Base-by-base conservation (phyloP, 2,113 vertebrate genomes). In the Stictonetta naevosa region DNA sequence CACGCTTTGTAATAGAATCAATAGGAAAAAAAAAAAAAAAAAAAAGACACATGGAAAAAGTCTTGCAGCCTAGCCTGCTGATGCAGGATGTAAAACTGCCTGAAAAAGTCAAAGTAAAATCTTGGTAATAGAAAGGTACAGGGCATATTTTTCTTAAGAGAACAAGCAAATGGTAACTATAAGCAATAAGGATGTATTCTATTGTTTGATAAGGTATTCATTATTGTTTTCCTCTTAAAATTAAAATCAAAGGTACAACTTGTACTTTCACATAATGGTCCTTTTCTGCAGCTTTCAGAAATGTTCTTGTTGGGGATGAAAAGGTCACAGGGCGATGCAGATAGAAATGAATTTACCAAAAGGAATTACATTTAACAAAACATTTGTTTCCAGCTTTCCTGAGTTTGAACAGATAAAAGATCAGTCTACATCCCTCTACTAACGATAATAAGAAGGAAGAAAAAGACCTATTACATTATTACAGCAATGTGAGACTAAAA, bases 351-450 rank as follows among this genome's bases (percentile, higher is more conserved):
- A 95, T 71, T 95, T 93, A 95, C 67, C 26, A 79, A 84, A 92
- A 90, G n/a, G 58, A 96, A 89, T 62, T n/a, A 58, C n/a, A 89
- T 92, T 93, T 75, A 93, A 94, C 93, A 97, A 94, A 98, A 85
- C 95, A 89, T 82, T 87, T 67, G 80, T 91, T 96, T 97, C 92
- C 93, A 96, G 90, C 73, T 87, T 95, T 93, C 40, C 10, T 28
- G 84, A 77, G 33, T 62, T 88, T 92, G 83, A 97, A 95, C 86
- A 95, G 95, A 97, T 83, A 42, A 97, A 98, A 96, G 94, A 92
- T 6, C 74, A 75, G 79, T 80, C 83, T 95, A 92, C 76, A 93
- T 95, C 71, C 92, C 83, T 94, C 95, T 81, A 72, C 75, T 93
- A 90, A 92, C 91, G 83, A 92, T 67, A 86, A 59, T 77, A 92